phyloP scores from a whole-genome alignment of 2,888 invertebrate species.

The Monoplex corrugatus region DNA sequence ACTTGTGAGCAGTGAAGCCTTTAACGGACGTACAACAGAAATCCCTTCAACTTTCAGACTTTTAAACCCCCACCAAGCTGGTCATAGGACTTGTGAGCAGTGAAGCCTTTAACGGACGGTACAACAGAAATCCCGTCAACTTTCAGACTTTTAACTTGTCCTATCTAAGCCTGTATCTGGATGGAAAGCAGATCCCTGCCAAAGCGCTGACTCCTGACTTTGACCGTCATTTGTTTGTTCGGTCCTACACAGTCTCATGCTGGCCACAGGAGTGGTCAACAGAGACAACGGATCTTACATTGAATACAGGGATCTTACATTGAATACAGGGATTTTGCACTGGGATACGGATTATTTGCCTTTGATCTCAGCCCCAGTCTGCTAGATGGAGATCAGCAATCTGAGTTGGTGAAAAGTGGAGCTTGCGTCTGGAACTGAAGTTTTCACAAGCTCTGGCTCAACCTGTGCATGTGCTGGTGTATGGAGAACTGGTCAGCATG shows the following conservation, averaged over 20 bases:
- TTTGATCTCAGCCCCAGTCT: constrained; percentile 32
- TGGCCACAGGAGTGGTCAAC: not conserved
- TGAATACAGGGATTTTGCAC: not conserved
- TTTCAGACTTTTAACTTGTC: not conserved
- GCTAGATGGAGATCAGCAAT: constrained; percentile 41
- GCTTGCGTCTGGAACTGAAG: not conserved
- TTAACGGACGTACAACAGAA: too few relatives aligned
- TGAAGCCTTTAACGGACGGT: too few relatives aligned
- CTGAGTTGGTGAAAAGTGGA: constrained; percentile 11
- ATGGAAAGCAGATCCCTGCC: constrained; percentile 30
- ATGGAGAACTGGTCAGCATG: not conserved
- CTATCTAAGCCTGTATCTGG: too few relatives aligned
- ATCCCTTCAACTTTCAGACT: too few relatives aligned
- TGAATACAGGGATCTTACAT: too few relatives aligned
- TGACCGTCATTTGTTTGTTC: not conserved
- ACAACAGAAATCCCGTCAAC: too few relatives aligned
- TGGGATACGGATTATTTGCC: not conserved
- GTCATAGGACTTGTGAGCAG: too few relatives aligned
- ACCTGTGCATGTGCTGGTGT: not conserved
- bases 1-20: too few relatives aligned
- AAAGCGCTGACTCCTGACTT: not conserved
- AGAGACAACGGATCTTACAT: not conserved
- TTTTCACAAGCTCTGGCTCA: not conserved
- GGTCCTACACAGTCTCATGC: not conserved
- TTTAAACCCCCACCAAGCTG: too few relatives aligned